phyloP scores from a whole-genome alignment of 2,888 invertebrate genomes.

The Cenopis cana region DNA sequence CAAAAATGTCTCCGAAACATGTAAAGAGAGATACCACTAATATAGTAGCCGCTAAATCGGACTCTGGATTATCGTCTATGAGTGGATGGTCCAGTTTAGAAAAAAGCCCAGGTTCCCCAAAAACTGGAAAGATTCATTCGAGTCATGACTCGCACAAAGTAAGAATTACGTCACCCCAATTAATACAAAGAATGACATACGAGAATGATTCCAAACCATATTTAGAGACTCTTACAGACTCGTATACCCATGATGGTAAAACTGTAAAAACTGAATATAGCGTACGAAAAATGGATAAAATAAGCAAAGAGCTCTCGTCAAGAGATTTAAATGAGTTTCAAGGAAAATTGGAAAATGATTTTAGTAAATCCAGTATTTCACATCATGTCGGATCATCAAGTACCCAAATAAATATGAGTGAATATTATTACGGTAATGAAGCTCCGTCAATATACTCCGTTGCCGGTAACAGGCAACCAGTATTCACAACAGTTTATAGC shows the following conservation, averaged over 20 bases:
- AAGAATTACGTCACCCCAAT: conserved; percentile 73
- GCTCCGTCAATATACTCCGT: conserved; percentile 90
- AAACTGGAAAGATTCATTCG: conserved; percentile 80
- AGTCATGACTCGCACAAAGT: conserved; percentile 76
- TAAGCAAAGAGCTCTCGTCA: conserved; percentile 63
- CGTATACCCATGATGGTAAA: conserved; percentile 71
- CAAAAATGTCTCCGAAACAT: conserved; percentile 89
- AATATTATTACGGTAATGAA: conserved; percentile 80
- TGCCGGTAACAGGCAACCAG: conserved; percentile 89
- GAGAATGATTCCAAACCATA: conserved; percentile 79
- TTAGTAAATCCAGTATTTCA: conserved; percentile 64
- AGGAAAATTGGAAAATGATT: conserved; percentile 65
- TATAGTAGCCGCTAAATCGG: conserved; percentile 91
- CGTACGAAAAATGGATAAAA: conserved; percentile 61
- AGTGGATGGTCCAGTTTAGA: conserved; percentile 94
- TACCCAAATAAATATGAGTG: conserved; percentile 69
- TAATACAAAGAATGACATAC: conserved; percentile 70
- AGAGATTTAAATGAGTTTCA: conserved; percentile 69
- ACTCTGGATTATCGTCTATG: conserved; percentile 94
- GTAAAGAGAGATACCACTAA: conserved; percentile 85
- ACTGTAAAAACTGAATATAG: conserved; percentile 68
- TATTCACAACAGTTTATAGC: conserved; percentile 90
- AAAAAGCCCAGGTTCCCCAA: conserved; percentile 93
- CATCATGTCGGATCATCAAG: conserved; percentile 64
- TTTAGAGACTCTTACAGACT: conserved; percentile 85